These are phyloP conservation scores for Pelosia muscerda DNA, from an alignment of 2,888 invertebrate species.

Conservation along the genomic window DNA sequence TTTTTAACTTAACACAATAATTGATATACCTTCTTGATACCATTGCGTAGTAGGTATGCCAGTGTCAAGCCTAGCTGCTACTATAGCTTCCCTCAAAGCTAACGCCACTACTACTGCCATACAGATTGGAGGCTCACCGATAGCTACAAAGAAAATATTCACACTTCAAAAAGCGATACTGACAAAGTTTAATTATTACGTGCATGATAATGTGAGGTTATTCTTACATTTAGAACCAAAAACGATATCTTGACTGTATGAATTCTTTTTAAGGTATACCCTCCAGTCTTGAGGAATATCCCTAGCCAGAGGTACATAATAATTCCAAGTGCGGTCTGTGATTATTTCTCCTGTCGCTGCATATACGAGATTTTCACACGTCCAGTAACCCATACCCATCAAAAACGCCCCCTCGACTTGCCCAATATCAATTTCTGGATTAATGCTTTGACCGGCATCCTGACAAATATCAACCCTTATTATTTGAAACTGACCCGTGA, in stretches of 20 bases:
- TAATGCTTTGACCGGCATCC: slow-evolving; percentile 90
- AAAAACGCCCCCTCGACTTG: slow-evolving; percentile 91
- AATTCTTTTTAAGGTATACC: slow-evolving; percentile 88
- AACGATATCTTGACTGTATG: slow-evolving; percentile 87
- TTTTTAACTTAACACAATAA: not conserved
- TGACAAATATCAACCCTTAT: slow-evolving; percentile 89
- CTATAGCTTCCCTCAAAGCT: slow-evolving; percentile 88
- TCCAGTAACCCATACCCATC: slow-evolving; percentile 92
- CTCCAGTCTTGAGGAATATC: slow-evolving; percentile 92
- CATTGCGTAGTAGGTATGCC: slow-evolving; percentile 82
- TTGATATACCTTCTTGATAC: slow-evolving; percentile 85
- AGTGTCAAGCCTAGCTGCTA: slow-evolving; percentile 87
- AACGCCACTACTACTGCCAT: slow-evolving; percentile 81
- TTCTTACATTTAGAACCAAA: slow-evolving; percentile 90
- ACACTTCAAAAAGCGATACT: not conserved
- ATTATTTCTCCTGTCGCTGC: slow-evolving; percentile 89
- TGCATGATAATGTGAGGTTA: slow-evolving; percentile 55
- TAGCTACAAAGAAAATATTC: slow-evolving; percentile 65
- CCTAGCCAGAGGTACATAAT: slow-evolving; percentile 90
- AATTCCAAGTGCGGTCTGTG: slow-evolving; percentile 92
- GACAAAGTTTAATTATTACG: not conserved
- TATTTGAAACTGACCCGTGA: slow-evolving; percentile 91
- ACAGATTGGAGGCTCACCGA: slow-evolving; percentile 83
- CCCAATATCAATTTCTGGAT: slow-evolving; percentile 88
- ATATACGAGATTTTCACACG: slow-evolving; percentile 89